Percentiles rank a stretch among this genome's conserved stretches.
Evolutionary conservation across 2,888 invertebrate genomes (phyloP).

Genomic region (Ophioninae sp.): DNA sequence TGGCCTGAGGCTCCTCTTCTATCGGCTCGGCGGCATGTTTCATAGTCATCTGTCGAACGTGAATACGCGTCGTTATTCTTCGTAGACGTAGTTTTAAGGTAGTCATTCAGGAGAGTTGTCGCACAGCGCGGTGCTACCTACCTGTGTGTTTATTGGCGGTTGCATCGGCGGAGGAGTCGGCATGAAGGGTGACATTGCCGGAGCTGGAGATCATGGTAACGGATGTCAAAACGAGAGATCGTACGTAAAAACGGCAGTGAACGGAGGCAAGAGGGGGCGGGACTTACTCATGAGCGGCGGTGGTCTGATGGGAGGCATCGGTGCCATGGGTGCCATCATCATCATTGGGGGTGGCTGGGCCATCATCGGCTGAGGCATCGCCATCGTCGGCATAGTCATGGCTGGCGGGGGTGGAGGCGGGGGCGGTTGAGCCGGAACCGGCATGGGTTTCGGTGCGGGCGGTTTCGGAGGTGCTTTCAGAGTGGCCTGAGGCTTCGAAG

Average conservation of each 20-base stretch:
- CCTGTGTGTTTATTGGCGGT: slow-evolving; percentile 79
- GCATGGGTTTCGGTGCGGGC: slow-evolving; percentile 79
- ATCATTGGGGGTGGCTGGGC: slow-evolving; percentile 84
- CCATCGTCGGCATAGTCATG: slow-evolving; percentile 79
- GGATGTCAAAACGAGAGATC: slow-evolving; percentile 14
- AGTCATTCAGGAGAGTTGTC: too few species aligned
- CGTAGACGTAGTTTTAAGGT: too few species aligned
- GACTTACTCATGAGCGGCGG: slow-evolving; percentile 83
- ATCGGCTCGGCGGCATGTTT: slow-evolving; percentile 82
- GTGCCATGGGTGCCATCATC: slow-evolving; percentile 86
- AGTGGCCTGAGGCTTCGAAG: slow-evolving; percentile 77
- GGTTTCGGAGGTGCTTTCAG: slow-evolving; percentile 79
- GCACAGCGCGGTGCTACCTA: slow-evolving; percentile 60
- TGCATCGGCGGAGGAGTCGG: slow-evolving; percentile 80
- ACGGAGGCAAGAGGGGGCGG: neutral
- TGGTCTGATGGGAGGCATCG: slow-evolving; percentile 83
- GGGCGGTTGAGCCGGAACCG: slow-evolving; percentile 79
- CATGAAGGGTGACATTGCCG: slow-evolving; percentile 80
- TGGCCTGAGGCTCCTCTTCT: slow-evolving; percentile 93
- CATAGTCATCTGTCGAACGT: slow-evolving; percentile 79
- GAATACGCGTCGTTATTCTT: neutral
- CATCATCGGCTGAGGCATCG: slow-evolving; percentile 82
- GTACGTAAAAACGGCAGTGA: neutral
- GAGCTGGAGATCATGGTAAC: slow-evolving; percentile 69
- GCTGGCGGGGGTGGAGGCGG: slow-evolving; percentile 77